These are phyloP conservation scores for Rhadinocentrus ornatus DNA, from an alignment of 2,797 vertebrate species.

Conservation along the genomic window DNA sequence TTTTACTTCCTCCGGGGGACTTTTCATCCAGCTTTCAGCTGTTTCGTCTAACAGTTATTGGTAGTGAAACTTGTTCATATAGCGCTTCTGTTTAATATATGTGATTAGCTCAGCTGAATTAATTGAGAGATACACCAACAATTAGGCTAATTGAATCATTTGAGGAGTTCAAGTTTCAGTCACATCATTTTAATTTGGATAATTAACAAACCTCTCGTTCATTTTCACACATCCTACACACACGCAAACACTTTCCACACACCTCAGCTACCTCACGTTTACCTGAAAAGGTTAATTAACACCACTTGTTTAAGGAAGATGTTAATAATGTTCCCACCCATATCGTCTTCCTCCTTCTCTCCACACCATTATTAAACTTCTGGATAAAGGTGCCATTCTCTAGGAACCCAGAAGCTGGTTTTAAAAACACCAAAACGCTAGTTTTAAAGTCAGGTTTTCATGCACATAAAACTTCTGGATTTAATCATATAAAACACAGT, in stretches of 20 bases:
- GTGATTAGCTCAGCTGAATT: constrained; percentile 35
- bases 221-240: constrained; percentile 42
- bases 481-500: background rate
- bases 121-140: constrained; percentile 46
- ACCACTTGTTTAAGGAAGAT: constrained; percentile 54
- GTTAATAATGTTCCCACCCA: constrained; percentile 61
- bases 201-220: constrained; percentile 75
- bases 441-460: background rate
- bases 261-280: constrained; percentile 43
- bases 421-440: too few species aligned
- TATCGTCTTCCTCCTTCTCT: constrained; percentile 16
- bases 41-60: background rate
- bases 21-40: constrained; percentile 14
- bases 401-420: background rate
- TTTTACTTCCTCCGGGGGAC: constrained; percentile 21
- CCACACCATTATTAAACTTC: constrained; percentile 28
- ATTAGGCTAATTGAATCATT: constrained; percentile 80
- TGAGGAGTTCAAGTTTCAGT: constrained; percentile 80
- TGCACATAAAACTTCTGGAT: background rate
- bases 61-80: background rate
- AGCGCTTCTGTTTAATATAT: background rate
- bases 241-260: constrained; percentile 6
- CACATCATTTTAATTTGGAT: constrained; percentile 81
- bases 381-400: constrained; percentile 39
- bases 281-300: constrained; percentile 75